Percentiles rank a stretch among this genome's conserved stretches.
These are phyloP conservation scores for Peromyscus eremicus DNA, from an alignment of 2,797 vertebrate species.

Conservation along the genomic window DNA sequence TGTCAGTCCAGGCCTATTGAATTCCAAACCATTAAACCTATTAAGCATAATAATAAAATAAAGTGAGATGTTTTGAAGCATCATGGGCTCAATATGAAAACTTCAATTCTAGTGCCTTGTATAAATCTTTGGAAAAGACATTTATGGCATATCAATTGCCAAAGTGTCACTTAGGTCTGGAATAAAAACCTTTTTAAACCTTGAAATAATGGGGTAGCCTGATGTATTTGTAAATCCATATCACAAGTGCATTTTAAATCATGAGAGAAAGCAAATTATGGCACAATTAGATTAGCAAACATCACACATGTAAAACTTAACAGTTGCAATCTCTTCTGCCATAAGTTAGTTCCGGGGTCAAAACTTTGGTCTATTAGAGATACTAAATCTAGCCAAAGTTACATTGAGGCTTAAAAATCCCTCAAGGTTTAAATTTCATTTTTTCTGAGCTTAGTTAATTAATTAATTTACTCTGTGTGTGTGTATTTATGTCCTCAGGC, in stretches of 20 bases:
- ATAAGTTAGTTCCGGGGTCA: not conserved
- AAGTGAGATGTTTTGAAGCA: constrained; percentile 22
- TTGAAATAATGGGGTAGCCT: constrained; percentile 46
- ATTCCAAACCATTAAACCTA: constrained; percentile 30
- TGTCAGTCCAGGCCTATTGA: not conserved
- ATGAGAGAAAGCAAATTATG: not conserved
- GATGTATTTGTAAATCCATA: constrained; percentile 35
- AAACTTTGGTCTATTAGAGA: constrained; percentile 25
- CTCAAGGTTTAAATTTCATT: not conserved
- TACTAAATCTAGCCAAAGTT: not conserved
- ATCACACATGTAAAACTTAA: not conserved
- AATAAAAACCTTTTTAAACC: not conserved
- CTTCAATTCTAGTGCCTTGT: not conserved
- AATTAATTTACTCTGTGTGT: not conserved
- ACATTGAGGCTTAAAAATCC: not conserved
- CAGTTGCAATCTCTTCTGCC: not conserved
- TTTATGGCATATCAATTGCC: not conserved
- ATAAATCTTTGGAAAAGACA: not conserved
- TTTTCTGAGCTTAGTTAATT: not conserved
- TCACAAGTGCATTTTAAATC: constrained; percentile 20
- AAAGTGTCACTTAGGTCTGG: not conserved
- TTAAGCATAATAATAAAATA: not conserved
- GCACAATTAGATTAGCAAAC: not conserved
- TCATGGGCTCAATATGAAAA: not conserved
- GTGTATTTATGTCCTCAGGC: too few species aligned